These are phyloP conservation scores for Pelvicachromis taeniatus DNA, from an alignment of 2,113 vertebrate species.

Conservation along the genomic window DNA sequence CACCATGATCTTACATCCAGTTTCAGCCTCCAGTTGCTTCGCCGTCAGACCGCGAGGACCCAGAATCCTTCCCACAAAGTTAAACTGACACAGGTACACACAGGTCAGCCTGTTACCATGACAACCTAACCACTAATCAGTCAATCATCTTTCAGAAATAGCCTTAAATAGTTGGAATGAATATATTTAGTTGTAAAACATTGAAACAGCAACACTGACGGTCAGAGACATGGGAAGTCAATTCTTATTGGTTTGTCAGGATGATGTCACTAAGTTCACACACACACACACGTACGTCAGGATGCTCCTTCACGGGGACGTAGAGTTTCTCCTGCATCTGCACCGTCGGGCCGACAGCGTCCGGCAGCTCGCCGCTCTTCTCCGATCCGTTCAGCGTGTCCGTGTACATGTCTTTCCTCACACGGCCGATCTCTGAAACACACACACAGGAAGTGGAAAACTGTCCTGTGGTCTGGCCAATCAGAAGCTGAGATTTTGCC, in stretches of 20 bases:
- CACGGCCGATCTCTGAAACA: not conserved
- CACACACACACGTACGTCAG: not conserved
- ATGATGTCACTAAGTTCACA: not conserved
- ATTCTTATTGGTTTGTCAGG: not conserved
- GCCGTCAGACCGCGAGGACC: conserved; percentile 91
- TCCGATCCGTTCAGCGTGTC: not conserved
- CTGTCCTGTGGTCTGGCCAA: not conserved
- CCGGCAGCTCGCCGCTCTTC: not conserved
- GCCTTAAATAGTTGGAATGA: not conserved
- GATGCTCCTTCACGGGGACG: not conserved
- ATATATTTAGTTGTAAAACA: not conserved
- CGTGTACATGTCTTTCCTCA: not conserved
- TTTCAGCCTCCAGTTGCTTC: conserved; percentile 92
- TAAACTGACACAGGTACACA: conserved; percentile 73
- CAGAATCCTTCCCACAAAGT: conserved; percentile 94
- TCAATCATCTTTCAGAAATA: not conserved
- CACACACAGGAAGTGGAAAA: not conserved
- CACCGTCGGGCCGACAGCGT: not conserved
- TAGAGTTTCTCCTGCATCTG: not conserved
- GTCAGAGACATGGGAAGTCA: not conserved
- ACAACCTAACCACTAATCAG: not conserved
- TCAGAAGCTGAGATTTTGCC: not conserved
- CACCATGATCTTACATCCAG: conserved; percentile 96
- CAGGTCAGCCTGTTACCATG: not conserved
- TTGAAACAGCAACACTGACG: not conserved